Conservation (phyloP, 2,888 invertebrate species). For the Eupithecia insigniata region DNA sequence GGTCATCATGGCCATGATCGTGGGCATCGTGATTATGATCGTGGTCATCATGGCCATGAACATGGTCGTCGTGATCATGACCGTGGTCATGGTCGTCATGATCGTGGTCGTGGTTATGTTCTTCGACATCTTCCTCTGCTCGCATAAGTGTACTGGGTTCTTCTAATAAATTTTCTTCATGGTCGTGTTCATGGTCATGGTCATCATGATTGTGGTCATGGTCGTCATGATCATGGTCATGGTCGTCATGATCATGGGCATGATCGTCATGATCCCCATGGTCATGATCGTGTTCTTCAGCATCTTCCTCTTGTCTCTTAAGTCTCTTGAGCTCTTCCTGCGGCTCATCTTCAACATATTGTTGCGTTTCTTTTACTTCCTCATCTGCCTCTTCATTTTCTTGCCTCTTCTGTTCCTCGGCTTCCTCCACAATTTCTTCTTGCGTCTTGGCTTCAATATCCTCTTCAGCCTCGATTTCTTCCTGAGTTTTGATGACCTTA, state of each 20-base stretch:
- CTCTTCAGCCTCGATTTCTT: slow-evolving; percentile 48
- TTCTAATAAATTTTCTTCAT: slow-evolving; percentile 14
- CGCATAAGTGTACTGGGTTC: no score
- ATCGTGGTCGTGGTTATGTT: slow-evolving; percentile 2
- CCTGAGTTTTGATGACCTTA: slow-evolving; percentile 48
- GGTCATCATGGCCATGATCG: slow-evolving; percentile 15
- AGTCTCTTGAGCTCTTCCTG: background rate
- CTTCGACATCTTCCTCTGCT: background rate
- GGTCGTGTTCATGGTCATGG: background rate
- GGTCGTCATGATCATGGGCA: slow-evolving; percentile 9
- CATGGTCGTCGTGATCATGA: slow-evolving; percentile 15
- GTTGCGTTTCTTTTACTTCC: slow-evolving; percentile 32
- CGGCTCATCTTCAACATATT: slow-evolving; percentile 24
- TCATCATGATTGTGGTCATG: background rate
- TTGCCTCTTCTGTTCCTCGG: slow-evolving; percentile 20
- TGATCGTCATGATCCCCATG: slow-evolving; percentile 16
- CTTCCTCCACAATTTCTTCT: slow-evolving; percentile 25
- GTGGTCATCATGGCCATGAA: slow-evolving; percentile 7
- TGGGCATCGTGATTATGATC: slow-evolving; percentile 6
- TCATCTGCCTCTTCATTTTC: slow-evolving; percentile 33
- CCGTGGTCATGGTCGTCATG: slow-evolving; percentile 20
- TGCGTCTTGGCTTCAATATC: slow-evolving; percentile 36
- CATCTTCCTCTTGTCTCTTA: slow-evolving; percentile 20
- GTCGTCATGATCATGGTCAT: slow-evolving; percentile 12
- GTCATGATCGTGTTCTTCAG: slow-evolving; percentile 8